These are phyloP conservation scores for Phrixothrix hirtus DNA, from an alignment of 2,888 invertebrate species.

Conservation along the genomic window DNA sequence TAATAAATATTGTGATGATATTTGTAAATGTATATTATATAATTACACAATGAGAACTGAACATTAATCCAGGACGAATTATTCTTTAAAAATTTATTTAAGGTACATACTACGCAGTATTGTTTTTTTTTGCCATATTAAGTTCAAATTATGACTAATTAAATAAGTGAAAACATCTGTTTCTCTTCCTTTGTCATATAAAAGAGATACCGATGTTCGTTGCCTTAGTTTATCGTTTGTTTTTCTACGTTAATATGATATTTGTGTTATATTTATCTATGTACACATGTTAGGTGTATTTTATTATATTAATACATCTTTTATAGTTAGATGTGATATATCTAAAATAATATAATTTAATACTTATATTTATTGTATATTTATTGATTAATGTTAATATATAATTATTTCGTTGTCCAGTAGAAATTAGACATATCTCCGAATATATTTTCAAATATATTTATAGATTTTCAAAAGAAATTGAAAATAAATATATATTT, in stretches of 20 bases:
- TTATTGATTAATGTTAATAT: conserved; percentile 4
- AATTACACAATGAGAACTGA: too few species aligned
- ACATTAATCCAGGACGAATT: too few species aligned
- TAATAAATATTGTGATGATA: too few species aligned
- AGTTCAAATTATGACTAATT: too few species aligned
- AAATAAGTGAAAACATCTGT: too few species aligned
- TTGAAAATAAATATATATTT: conserved; percentile 50
- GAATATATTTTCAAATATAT: conserved; percentile 14
- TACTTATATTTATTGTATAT: conserved; percentile 17
- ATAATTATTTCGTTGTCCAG: conserved; percentile 1
- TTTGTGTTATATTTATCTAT: not conserved
- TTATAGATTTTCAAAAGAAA: conserved; percentile 23
- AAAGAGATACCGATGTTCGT: conserved; percentile 10
- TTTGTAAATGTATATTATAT: too few species aligned
- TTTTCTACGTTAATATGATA: not conserved
- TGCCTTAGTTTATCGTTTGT: not conserved
- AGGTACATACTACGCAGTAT: too few species aligned
- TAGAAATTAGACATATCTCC: conserved; percentile 11
- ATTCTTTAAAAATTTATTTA: too few species aligned
- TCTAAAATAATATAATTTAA: conserved; percentile 18
- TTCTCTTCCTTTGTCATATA: conserved; percentile 11
- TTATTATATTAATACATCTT: conserved; percentile 4
- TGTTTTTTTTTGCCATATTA: too few species aligned
- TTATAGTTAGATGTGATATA: conserved; percentile 14
- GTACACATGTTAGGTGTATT: not conserved